Conservation (phyloP, 2,113 vertebrate species). For the Mus musculus region DNA sequence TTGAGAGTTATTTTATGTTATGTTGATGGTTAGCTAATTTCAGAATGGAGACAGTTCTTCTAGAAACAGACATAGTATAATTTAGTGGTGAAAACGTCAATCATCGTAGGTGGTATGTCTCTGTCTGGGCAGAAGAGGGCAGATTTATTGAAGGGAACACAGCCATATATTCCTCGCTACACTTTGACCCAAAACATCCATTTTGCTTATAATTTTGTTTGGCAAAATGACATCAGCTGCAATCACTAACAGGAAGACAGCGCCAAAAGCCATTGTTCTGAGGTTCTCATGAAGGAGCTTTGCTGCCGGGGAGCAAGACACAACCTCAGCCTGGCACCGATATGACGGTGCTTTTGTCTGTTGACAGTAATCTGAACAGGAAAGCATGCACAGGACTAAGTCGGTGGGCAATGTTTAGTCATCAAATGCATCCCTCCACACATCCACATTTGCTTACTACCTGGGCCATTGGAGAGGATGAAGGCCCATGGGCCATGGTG, state of each 20-base stretch:
- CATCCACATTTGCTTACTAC: background rate
- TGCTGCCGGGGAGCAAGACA: conserved; percentile 64
- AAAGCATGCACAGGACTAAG: background rate
- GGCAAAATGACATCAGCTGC: conserved; percentile 95
- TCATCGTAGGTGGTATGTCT: conserved; percentile 91
- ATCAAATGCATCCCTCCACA: background rate
- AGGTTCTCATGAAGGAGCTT: conserved; percentile 79
- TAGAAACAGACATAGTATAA: conserved; percentile 93
- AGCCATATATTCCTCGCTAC: conserved; percentile 93
- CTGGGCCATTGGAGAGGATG: background rate
- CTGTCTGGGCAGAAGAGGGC: conserved; percentile 90
- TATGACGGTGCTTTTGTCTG: conserved; percentile 72
- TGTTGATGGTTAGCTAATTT: conserved; percentile 96
- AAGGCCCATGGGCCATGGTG: background rate
- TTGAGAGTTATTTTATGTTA: conserved; percentile 93
- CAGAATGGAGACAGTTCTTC: conserved; percentile 93
- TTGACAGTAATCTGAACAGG: conserved; percentile 66
- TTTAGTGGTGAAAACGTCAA: conserved; percentile 95
- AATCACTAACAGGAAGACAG: conserved; percentile 89
- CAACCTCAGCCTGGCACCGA: conserved; percentile 68
- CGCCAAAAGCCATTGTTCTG: conserved; percentile 86
- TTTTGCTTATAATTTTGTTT: conserved; percentile 96
- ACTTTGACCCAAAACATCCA: conserved; percentile 93
- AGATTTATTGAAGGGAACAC: conserved; percentile 96
- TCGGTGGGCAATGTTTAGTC: background rate